Conservation (phyloP, 1,140 invertebrate genomes). For the Melipona quadrifasciata region DNA sequence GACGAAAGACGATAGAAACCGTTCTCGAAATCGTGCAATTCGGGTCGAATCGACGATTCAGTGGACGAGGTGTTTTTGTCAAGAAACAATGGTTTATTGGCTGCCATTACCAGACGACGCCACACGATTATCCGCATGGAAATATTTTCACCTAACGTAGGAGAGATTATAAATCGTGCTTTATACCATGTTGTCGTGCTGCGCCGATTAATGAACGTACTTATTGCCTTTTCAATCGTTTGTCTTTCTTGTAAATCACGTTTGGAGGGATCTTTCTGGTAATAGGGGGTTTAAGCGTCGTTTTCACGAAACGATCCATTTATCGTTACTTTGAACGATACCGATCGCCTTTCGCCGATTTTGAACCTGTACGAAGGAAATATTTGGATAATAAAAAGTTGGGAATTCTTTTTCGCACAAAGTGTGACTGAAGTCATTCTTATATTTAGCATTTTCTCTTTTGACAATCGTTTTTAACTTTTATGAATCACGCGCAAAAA, state of each 20-base stretch:
- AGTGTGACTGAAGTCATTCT: no score
- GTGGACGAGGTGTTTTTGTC: neutral
- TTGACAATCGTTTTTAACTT: no score
- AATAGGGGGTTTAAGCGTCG: neutral
- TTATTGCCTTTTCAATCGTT: neutral
- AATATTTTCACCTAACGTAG: neutral
- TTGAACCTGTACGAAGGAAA: neutral
- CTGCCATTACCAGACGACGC: slow-evolving; percentile 9
- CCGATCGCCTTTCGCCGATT: no score
- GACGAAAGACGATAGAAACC: neutral
- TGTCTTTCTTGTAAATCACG: neutral
- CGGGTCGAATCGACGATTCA: neutral
- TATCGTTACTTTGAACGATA: neutral
- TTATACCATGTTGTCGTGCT: neutral
- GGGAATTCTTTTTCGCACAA: neutral
- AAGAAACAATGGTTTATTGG: slow-evolving; percentile 22
- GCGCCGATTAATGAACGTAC: no score
- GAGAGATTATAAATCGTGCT: neutral
- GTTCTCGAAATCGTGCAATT: slow-evolving; percentile 11
- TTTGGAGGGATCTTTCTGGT: neutral
- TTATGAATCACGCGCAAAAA: no score
- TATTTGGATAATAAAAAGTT: neutral
- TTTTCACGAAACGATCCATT: neutral
- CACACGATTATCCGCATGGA: neutral
- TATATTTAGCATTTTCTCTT: no score